Percentiles rank a stretch among this genome's conserved stretches.
Conservation (phyloP, 37 sponge, comb jelly and placozoan genomes). For the Chondrosia reniformis region DNA sequence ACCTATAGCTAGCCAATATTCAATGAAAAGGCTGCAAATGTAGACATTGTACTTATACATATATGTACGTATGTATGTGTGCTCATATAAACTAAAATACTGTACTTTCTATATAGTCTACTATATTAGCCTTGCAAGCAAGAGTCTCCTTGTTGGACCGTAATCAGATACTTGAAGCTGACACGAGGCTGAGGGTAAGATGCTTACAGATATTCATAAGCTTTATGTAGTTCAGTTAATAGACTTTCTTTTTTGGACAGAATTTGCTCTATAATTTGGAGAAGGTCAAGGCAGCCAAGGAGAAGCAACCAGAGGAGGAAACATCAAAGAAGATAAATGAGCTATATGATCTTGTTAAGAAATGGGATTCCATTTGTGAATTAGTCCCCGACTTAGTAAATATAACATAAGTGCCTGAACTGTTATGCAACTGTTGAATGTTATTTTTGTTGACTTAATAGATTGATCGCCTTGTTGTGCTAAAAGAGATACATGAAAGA, state of each 20-base stretch:
- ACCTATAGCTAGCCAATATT: too few relatives aligned
- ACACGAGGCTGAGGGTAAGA: constrained; percentile 44
- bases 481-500: constrained; percentile 1
- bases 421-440: not conserved
- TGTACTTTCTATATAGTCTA: not conserved
- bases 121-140: not conserved
- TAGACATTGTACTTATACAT: not conserved
- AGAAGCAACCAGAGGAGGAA: not conserved
- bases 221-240: not conserved
- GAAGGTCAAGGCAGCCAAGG: constrained; percentile 1
- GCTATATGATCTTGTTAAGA: constrained; percentile 21
- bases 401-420: not conserved
- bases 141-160: not conserved
- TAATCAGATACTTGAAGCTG: constrained; percentile 19
- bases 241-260: not conserved
- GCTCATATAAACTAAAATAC: not conserved
- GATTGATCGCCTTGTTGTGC: not conserved
- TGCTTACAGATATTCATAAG: not conserved
- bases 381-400: not conserved
- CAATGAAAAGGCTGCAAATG: too few relatives aligned
- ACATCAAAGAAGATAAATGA: constrained; percentile 9
- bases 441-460: not conserved
- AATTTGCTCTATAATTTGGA: not conserved
- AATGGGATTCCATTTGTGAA: not conserved
- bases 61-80: not conserved